Percentiles rank a stretch among this genome's conserved stretches.
Evolutionary conservation across 1,140 invertebrate species (phyloP).

Genomic region (Ylistrum balloti): DNA sequence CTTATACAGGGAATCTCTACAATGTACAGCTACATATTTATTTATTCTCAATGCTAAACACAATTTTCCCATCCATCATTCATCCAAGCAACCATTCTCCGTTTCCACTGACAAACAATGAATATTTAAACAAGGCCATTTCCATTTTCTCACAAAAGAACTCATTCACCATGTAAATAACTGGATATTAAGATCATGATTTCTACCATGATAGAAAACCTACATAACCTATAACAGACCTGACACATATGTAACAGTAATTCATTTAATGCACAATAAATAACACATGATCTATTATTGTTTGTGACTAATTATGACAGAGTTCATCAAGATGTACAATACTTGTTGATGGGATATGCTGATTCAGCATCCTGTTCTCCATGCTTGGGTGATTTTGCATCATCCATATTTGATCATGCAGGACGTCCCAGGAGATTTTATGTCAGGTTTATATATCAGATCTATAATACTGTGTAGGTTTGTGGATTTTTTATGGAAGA

Average conservation of each 20-base stretch:
- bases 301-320: background rate
- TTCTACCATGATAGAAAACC: background rate
- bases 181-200: background rate
- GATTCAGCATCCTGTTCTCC: background rate
- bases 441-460: background rate
- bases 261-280: constrained; percentile 11
- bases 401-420: constrained; percentile 15
- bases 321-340: background rate
- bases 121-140: constrained; percentile 30
- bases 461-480: background rate
- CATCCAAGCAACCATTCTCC: background rate
- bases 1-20: background rate
- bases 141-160: background rate
- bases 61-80: constrained; percentile 4
- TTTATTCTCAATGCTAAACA: background rate
- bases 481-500: too few species aligned
- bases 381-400: background rate
- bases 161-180: background rate
- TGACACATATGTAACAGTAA: background rate
- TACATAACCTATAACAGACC: background rate
- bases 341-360: background rate
- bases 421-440: background rate
- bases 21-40: background rate
- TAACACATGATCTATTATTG: background rate
- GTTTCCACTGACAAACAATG: background rate